Conservation (phyloP, 2,888 invertebrate species). For the Neocrepidodera transversa region DNA sequence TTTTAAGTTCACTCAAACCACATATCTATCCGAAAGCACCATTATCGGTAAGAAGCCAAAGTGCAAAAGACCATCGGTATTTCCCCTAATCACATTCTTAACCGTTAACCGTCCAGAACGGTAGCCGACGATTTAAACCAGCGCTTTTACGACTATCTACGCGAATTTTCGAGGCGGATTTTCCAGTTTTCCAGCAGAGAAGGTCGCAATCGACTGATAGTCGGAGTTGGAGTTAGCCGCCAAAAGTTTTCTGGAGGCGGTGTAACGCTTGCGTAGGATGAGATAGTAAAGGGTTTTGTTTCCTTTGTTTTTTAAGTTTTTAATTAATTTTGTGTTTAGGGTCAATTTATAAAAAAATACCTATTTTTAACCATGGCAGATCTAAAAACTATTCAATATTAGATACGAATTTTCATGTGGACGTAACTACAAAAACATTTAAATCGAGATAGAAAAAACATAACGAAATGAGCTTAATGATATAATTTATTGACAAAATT, state of each 20-base stretch:
- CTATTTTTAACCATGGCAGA: no score
- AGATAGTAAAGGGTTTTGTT: background rate
- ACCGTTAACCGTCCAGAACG: background rate
- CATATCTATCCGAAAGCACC: background rate
- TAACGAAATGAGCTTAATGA: no score
- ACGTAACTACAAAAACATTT: no score
- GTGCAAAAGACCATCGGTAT: slow-evolving; percentile 1
- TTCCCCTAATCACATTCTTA: slow-evolving; percentile 15
- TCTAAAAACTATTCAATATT: no score
- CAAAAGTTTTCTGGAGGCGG: slow-evolving; percentile 34
- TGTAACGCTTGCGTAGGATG: slow-evolving; percentile 34
- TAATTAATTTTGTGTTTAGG: slow-evolving; percentile 1
- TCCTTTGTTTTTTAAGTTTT: slow-evolving; percentile 18
- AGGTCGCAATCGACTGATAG: slow-evolving; percentile 34
- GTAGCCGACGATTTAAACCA: slow-evolving; percentile 5
- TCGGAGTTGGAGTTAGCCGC: slow-evolving; percentile 33
- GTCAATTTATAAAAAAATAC: no score
- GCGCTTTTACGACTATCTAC: slow-evolving; percentile 14
- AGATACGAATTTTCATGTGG: no score
- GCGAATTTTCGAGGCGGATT: slow-evolving; percentile 14
- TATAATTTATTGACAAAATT: no score
- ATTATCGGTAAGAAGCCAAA: background rate
- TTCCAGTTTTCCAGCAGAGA: slow-evolving; percentile 30
- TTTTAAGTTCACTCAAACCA: slow-evolving; percentile 9
- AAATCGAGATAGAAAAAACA: no score